Percentiles rank a stretch among this genome's conserved stretches.
phyloP scores from a whole-genome alignment of 2,888 invertebrate species.

The Nomada fabriciana region DNA sequence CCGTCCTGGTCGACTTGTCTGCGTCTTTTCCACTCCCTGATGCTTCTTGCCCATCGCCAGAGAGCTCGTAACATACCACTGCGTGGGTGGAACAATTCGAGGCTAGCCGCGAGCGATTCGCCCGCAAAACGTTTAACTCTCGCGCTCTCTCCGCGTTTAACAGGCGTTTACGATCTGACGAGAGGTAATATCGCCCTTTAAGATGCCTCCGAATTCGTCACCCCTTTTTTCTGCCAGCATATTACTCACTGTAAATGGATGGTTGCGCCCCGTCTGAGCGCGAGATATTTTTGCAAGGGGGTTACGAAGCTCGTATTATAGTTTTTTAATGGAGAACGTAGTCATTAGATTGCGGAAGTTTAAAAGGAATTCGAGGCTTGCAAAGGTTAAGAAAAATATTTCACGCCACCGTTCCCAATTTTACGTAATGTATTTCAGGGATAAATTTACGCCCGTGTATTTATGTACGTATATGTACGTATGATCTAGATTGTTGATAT shows the following conservation, averaged over 20 bases:
- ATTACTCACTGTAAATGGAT: not conserved
- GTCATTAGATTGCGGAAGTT: no score
- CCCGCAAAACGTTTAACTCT: slow-evolving; percentile 44
- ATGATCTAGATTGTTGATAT: no score
- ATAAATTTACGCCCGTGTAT: no score
- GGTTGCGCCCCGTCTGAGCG: no score
- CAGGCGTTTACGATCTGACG: slow-evolving; percentile 49
- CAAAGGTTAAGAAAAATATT: no score
- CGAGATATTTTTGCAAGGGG: not conserved
- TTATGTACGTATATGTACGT: no score
- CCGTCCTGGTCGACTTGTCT: not conserved
- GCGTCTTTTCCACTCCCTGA: slow-evolving; percentile 11
- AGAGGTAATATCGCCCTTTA: slow-evolving; percentile 38
- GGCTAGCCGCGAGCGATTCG: slow-evolving; percentile 50
- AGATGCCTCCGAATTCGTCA: slow-evolving; percentile 37
- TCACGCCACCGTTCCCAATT: no score
- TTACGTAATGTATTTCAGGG: no score
- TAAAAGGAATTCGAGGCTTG: no score
- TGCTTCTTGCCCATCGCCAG: not conserved
- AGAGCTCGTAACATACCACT: slow-evolving; percentile 17
- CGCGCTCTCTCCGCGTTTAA: slow-evolving; percentile 43
- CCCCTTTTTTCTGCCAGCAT: not conserved
- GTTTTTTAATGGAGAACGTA: no score
- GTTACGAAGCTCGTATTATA: no score
- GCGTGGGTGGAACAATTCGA: slow-evolving; percentile 66